phyloP scores from a whole-genome alignment of 2,797 vertebrate genomes.

The Gambelia wislizenii region DNA sequence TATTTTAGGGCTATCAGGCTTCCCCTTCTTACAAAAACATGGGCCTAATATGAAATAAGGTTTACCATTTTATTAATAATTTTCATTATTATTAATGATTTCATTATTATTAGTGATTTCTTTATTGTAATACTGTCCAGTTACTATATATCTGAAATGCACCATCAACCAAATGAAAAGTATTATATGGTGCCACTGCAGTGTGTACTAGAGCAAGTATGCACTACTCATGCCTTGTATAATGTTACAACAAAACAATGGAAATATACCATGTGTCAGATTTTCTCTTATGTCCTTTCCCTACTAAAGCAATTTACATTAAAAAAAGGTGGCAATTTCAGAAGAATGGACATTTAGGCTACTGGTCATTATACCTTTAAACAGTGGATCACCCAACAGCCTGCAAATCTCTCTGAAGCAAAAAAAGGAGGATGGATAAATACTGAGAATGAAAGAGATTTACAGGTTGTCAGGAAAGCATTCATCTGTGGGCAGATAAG shows the following conservation, averaged over 20 bases:
- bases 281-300: background rate
- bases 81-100: no score
- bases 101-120: background rate
- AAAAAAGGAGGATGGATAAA: constrained; percentile 57
- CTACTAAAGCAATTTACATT: no score
- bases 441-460: constrained; percentile 59
- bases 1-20: background rate
- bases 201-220: background rate
- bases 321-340: no score
- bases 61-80: background rate
- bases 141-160: background rate
- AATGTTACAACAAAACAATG: background rate
- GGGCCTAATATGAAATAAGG: background rate
- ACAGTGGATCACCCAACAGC: constrained; percentile 40
- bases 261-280: background rate
- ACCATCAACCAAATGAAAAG: background rate
- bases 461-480: constrained; percentile 51
- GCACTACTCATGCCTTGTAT: background rate
- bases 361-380: no score
- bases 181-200: background rate
- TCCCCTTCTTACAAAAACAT: background rate
- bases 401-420: constrained; percentile 27
- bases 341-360: no score
- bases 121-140: background rate
- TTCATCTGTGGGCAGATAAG: constrained; percentile 35